Base-by-base conservation (phyloP, 2,888 invertebrate species). In the Phania funesta region DNA sequence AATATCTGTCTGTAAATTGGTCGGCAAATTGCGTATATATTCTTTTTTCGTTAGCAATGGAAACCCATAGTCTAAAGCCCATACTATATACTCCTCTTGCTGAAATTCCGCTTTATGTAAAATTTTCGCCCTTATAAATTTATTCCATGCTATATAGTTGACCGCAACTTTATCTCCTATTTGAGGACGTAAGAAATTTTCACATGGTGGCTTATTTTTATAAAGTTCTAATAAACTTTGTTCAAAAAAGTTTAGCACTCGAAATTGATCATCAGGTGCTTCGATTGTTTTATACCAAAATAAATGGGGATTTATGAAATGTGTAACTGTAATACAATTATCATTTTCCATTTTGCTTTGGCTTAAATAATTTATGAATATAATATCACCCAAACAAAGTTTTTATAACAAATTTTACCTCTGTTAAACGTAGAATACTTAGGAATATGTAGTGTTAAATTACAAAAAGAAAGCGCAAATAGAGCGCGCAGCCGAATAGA, bases 61-160 rank as follows among this genome's bases (percentile, higher is more conserved):
- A 70, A 86, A 87, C 0, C 87, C 87, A 68, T 87, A 86, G 50
- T 87, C 87, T 2, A 86, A 9, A 0, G 86, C 86, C 87, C 87
- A 87, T 1, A 86, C 85, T 60, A 87, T 83, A 50, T 77, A 87
- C 20, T 85, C 85, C 13, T 85, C 85, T n/a, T 74, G 80, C 8
- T 79, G 78, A 35, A 79, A 85, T 24, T 85, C 80, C 0, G 80
- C 83, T 4, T 84, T 80, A 3, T 84, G 60, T 32, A 85, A 79
- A 1, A 87, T 83, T 58, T 85, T 84, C 16, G 85, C 87, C 0
- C 87, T 79, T 24, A 87, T 86, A 24, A 67, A 85, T 68, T 86
- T 87, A 18, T 87, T 86, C 86, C 86, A 86, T 0, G 86, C 80
- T 5, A 87, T 75, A 62, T 85, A 87, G 32, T 84, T 77, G 6